Evolutionary conservation across 2,113 vertebrate genomes (phyloP), one percentile per base, ranked within the genome.

Genomic region (Turdus rufiventris): DNA sequence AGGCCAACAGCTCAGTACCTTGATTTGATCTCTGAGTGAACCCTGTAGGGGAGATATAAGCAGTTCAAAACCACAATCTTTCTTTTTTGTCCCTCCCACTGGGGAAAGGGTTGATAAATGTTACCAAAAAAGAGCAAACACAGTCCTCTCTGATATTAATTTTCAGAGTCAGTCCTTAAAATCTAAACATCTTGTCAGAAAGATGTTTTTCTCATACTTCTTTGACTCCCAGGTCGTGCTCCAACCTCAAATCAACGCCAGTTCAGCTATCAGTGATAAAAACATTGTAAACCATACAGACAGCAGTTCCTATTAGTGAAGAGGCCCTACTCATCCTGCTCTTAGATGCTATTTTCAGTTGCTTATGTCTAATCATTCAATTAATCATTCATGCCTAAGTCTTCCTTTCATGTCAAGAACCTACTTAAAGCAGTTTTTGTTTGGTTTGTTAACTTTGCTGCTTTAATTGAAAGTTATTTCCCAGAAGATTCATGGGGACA

Each of bases 151-250:
- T 56, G 79, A 83, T 56, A 34, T 58, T 79, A 57, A 53, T 83
- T 92, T 89, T 89, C 91, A 85, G 60, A 86, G 91, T 65, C 45
- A 57, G 57, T 15, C 54, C 61, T 74, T 58, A 47, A 74, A 96
- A 94, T 91, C 48, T 79, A 96, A 97, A 89, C 84, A 87, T 89
- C 50, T 65, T 76, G 68, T 93, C 81, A 93, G 85, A 93, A 92
- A 89, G 50, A 72, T 85, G 80, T 48, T 76, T 94, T 92, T 95
- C 93, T 96, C 87, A 79, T 50, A 82, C 45, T 85, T 31, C 57
- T 85, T 54, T 89, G 91, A 85, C 87, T 89, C 66, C 31, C 36
- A 60, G 89, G 89, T 76, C 85, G 0, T 38, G 78, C 71, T 88
- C 62, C 87, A 79, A 85, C 78, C 78, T 65, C 90, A 75, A 72